These are phyloP conservation scores for Paracentrotus lividus DNA, from an alignment of 53 echinoderm and acorn worm genomes.

Conservation along the genomic window DNA sequence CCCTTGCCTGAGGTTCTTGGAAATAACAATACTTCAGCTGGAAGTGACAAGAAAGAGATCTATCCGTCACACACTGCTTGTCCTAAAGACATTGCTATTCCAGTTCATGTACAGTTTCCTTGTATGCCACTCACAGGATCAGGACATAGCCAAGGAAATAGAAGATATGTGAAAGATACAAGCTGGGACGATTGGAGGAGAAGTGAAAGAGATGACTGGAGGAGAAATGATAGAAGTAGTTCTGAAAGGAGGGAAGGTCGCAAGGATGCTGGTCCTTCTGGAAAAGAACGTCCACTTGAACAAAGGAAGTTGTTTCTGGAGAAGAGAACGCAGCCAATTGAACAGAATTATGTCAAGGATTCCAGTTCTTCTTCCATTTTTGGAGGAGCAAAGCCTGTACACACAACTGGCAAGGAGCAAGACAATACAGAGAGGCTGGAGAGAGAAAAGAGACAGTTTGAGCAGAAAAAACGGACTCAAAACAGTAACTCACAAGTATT, in stretches of 20 bases:
- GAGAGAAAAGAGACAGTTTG: slow-evolving; percentile 73
- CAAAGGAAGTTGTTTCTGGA: slow-evolving; percentile 86
- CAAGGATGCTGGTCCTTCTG: background rate
- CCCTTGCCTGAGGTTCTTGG: background rate
- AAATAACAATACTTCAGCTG: background rate
- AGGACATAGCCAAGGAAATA: background rate
- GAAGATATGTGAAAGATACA: too few species aligned
- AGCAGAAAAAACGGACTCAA: too few species aligned
- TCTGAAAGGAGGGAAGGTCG: background rate
- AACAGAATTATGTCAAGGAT: slow-evolving; percentile 30
- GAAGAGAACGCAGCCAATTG: slow-evolving; percentile 78
- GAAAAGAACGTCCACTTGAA: slow-evolving; percentile 75
- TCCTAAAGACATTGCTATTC: slow-evolving; percentile 2
- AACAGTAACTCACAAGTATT: too few species aligned
- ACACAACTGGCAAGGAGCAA: slow-evolving; percentile 87
- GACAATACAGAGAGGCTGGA: slow-evolving; percentile 84
- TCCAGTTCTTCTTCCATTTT: slow-evolving; percentile 78
- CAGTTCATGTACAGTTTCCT: background rate
- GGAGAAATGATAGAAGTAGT: background rate
- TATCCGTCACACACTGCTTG: background rate
- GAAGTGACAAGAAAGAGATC: background rate
- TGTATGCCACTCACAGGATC: slow-evolving; percentile 19
- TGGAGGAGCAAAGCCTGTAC: slow-evolving; percentile 94
- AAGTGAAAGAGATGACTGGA: slow-evolving; percentile 17
- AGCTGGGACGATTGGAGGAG: background rate